Evolutionary conservation across 1,140 invertebrate genomes (phyloP), one percentile per base, ranked within the genome.

Genomic region (Dryas iulia): DNA sequence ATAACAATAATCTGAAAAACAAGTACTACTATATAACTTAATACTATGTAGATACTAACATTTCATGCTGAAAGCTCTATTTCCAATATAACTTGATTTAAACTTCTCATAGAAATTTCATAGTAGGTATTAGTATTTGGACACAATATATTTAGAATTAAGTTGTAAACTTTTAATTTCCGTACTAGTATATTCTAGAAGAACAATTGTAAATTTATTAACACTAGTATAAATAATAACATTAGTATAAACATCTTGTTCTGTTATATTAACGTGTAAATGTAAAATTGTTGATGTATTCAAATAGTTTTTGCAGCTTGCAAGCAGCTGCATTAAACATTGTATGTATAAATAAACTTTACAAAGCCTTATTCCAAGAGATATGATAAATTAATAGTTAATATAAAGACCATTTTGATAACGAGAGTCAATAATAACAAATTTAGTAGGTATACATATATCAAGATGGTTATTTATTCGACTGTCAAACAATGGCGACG

Each of bases 401-500:
- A 21, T 10, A 31, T 62, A 53, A 10, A 56, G 57, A 62, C 74
- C 68, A 74, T 67, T 72, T 61, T 69, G 78, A 81, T 87, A 84
- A 79, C 65, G 70, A 74, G 69, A 76, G 80, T 81, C 81, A 83
- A 84, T 83, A 86, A 87, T 79, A 89, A 87, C 83, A 87, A 83
- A 82, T 81, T 74, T 62, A 67, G 73, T 81, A 84, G 60, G 69
- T 81, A 77, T 83, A 82, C 76, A 75, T 77, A 79, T 69, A 78
- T 76, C 74, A 81, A 79, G 81, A 83, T 83, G 77, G 75, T 82
- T 86, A 86, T 84, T 79, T 83, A 84, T 81, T 78, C 78, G 71
- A 72, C 84, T 90, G 89, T 90, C 90, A 91, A 89, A 91, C 86
- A 92, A 92, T 92, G 90, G 90, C 90, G 88, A 92, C 90, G 76